Percentiles rank a stretch among this genome's conserved stretches.
Evolutionary conservation across 2,888 invertebrate genomes (phyloP).

Genomic region (Clitarchus hookeri): DNA sequence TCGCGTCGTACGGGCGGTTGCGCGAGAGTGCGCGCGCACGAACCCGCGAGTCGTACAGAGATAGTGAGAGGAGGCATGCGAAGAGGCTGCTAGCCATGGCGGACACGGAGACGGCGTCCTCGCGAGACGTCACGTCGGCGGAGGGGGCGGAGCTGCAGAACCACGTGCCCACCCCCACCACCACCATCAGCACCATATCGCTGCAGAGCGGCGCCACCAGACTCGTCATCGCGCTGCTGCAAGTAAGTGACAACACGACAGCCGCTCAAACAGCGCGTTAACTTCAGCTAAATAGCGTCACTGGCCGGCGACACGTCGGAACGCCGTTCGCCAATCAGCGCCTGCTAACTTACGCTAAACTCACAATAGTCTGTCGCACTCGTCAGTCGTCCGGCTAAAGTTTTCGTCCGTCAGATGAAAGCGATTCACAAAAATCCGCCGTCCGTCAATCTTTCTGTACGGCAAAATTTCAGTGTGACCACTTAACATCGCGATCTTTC

Average conservation of each 20-base stretch:
- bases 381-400: no score
- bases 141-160: slow-evolving; percentile 30
- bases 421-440: no score
- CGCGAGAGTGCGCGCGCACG: neutral
- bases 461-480: no score
- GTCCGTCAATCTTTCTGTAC: no score
- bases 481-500: no score
- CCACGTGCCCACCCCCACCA: slow-evolving; percentile 56
- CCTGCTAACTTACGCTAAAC: no score
- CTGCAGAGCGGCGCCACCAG: slow-evolving; percentile 85
- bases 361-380: no score
- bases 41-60: neutral
- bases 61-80: no score
- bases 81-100: slow-evolving; percentile 24
- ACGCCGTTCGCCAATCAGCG: no score
- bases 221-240: slow-evolving; percentile 84
- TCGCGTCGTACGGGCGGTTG: slow-evolving; percentile 8
- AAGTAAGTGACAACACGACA: slow-evolving; percentile 64
- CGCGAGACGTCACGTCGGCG: slow-evolving; percentile 46
- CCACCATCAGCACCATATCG: slow-evolving; percentile 89
- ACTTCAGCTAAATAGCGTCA: neutral
- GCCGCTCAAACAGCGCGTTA: neutral
- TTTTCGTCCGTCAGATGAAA: no score
- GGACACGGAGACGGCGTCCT: slow-evolving; percentile 37
- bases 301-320: no score